Base-by-base conservation (phyloP, 1,140 invertebrate species). In the Tachypleus tridentatus region DNA sequence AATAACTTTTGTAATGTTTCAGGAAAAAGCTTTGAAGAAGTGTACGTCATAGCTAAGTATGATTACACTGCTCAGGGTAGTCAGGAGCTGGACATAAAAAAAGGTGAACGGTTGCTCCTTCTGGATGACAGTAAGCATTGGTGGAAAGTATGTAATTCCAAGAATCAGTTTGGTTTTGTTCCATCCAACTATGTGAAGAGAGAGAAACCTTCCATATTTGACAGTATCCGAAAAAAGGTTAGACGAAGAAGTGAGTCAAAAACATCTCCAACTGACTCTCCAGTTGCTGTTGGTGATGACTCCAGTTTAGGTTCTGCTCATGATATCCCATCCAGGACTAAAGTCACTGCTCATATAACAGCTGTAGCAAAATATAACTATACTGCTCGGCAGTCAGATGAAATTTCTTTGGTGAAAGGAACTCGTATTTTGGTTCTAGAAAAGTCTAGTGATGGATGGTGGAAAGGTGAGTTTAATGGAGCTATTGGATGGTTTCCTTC, bases 171-270 rank as follows among this genome's bases (percentile, higher is more conserved):
- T 9, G 97, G 97, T 51, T 99, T 97, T 79, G 97, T 99, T 63
- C 97, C 97, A 57, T 98, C 94, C 76, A 99, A 99, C 79, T 99
- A 97, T 82, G 94, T 99, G 66, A 98, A 97, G 80, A 91, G 89
- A 77, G 92, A 95, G 78, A 97, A 96, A 77, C 94, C 91, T 60
- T 95, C 90, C 9, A 80, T 97, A 58, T 95, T 97, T 78, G 91
- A 95, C 79, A 91, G 91, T 77, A 93, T 95, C 70, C 93, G 94
- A 77, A 93, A 93, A 76, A 91, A 93, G 77, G 90, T 93, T 68
- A 88, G 90, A 78, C 89, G 92, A 77, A 93, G 92, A 76, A 92
- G 92, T 78, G 90, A 93, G 69, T 89, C 91, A 77, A 88, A 93
- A 29, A 29, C 29, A 29, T 29, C 29, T 29, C 29, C 29, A 29